phyloP scores from a whole-genome alignment of 30 jellyfish, hydroid and myxozoan genomes.

The Haliclystus octoradiatus region DNA sequence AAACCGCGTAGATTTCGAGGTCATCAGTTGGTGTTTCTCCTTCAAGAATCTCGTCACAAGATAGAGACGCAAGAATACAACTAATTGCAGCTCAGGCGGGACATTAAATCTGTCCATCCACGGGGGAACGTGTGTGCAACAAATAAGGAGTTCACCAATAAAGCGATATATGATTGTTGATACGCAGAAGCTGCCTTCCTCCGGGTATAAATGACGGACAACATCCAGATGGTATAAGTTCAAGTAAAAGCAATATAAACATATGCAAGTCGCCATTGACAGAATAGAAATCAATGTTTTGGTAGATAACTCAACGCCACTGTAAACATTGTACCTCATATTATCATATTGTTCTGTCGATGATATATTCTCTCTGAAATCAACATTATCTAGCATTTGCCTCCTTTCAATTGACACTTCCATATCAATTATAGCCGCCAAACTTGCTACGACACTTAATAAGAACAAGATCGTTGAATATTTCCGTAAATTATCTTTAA shows the following conservation, averaged over 20 bases:
- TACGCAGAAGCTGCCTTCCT: constrained; percentile 23
- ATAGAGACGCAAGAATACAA: constrained; percentile 60
- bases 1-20: constrained; percentile 82
- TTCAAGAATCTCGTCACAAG: constrained; percentile 57
- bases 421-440: constrained; percentile 53
- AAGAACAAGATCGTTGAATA: constrained; percentile 72
- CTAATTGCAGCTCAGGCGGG: constrained; percentile 73
- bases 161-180: constrained; percentile 20
- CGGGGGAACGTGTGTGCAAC: constrained; percentile 76
- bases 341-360: constrained; percentile 10
- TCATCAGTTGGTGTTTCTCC: constrained; percentile 83
- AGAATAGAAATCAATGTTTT: constrained; percentile 41
- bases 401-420: constrained; percentile 60
- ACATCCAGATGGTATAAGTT: constrained; percentile 46
- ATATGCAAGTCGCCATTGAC: constrained; percentile 38
- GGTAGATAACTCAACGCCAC: constrained; percentile 45
- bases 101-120: constrained; percentile 6
- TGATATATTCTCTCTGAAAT: constrained; percentile 4
- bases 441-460: constrained; percentile 55
- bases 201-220: constrained; percentile 42
- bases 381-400: not conserved
- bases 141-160: constrained; percentile 41
- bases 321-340: constrained; percentile 21
- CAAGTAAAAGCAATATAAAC: constrained; percentile 47
- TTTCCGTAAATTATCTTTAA: constrained; percentile 36